phyloP scores from a whole-genome alignment of 2,113 vertebrate species.

The Odobenus rosmarus region DNA sequence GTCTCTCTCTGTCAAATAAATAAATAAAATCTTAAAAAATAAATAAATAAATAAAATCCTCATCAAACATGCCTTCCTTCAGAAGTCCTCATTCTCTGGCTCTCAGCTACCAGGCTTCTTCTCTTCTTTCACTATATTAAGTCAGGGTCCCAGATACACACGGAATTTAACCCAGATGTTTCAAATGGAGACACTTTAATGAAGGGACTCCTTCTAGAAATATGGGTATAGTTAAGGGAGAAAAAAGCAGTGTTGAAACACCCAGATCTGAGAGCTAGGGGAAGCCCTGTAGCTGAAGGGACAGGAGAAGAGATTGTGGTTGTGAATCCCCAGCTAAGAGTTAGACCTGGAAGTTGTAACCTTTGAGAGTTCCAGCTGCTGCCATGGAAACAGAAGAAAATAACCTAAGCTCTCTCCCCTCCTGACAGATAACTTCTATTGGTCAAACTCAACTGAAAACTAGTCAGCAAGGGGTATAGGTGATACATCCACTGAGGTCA shows the following conservation, averaged over 20 bases:
- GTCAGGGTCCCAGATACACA: neutral
- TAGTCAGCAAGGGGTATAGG: neutral
- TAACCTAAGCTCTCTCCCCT: neutral
- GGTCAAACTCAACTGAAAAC: neutral
- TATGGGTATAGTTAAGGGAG: neutral
- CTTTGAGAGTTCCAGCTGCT: neutral
- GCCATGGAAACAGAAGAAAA: neutral
- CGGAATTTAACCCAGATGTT: neutral
- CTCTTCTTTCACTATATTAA: neutral
- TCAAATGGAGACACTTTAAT: neutral
- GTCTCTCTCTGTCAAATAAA: too few species aligned
- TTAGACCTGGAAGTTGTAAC: neutral
- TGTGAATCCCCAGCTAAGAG: neutral
- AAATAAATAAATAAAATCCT: neutral
- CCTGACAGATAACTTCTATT: neutral
- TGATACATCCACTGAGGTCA: neutral
- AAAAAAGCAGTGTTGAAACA: neutral
- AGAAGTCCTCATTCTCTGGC: neutral
- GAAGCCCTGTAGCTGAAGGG: neutral
- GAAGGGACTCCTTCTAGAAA: neutral
- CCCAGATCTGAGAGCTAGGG: neutral
- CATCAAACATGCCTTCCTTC: neutral
- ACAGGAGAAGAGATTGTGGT: neutral
- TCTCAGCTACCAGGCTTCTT: neutral
- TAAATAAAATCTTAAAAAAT: too few species aligned